Evolutionary conservation across 2,888 invertebrate species (phyloP).

Genomic region (Hypsopygia costalis): DNA sequence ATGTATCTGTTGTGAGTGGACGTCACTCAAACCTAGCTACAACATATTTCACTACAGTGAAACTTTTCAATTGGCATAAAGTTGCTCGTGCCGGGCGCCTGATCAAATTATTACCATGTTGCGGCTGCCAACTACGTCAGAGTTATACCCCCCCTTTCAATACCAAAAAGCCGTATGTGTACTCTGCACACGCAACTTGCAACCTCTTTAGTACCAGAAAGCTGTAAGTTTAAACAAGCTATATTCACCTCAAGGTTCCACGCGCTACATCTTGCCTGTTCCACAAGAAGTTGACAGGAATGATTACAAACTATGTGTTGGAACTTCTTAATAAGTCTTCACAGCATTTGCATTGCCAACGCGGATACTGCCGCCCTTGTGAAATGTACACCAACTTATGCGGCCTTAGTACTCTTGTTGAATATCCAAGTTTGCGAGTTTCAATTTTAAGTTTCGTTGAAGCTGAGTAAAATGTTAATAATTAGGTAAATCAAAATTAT

Average conservation of each 20-base stretch:
- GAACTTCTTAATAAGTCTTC: conserved; percentile 73
- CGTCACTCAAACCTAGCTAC: conserved; percentile 29
- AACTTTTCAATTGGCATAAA: conserved; percentile 65
- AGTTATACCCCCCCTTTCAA: conserved; percentile 16
- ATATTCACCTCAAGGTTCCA: background rate
- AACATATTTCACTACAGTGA: conserved; percentile 52
- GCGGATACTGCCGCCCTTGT: conserved; percentile 30
- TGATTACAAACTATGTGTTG: conserved; percentile 60
- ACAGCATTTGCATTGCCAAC: conserved; percentile 65
- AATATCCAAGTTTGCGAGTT: conserved; percentile 2
- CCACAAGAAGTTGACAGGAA: conserved; percentile 58
- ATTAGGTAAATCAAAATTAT: conserved; percentile 1
- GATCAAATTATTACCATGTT: conserved; percentile 77
- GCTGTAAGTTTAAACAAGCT: background rate
- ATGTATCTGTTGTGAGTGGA: background rate
- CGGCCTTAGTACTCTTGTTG: background rate
- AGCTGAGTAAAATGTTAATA: background rate
- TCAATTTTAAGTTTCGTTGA: background rate
- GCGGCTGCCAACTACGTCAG: conserved; percentile 39
- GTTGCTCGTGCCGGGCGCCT: conserved; percentile 43
- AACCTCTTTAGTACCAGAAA: background rate
- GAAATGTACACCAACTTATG: conserved; percentile 48
- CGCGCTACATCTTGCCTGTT: conserved; percentile 24
- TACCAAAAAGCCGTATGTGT: background rate
- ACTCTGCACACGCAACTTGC: background rate